Evolutionary conservation across 2,888 invertebrate species (phyloP), one percentile per base, ranked within the genome.

Genomic region (Dysmachus trigonus): DNA sequence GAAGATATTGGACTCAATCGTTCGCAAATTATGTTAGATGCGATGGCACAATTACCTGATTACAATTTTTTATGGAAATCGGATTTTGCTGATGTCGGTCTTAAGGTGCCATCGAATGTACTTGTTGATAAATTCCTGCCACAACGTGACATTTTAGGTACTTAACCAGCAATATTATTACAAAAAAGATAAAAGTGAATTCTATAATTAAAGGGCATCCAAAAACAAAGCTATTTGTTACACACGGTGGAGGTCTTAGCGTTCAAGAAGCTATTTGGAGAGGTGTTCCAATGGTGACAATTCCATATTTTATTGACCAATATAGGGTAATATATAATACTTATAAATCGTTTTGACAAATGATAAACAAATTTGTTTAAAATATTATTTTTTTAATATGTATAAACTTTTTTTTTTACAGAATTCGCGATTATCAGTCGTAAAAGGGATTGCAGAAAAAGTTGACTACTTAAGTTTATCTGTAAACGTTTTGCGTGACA

Each of bases 101-200:
- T 87, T 0, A 89, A 90, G 8, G 88, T 91, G 33, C 92, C 93
- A 0, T 85, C 89, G 5, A 93, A 94, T 88, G 90, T 94, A 0
- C 89, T 92, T 87, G 88, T 92, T 1, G 90, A 89, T 76, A 91
- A 91, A 47, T 94, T 93, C 93, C 87, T 93, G 38, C 93, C 94
- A 0, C 93, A 94, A 87, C 92, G 91, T 85, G 93, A 93, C 88
- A 90, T 94, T 81, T 88, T 94, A n/a, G 91, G 93, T 93, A 88
- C 90, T 15, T 47, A n/a, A n/a, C 7, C 91, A 47, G 6, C 6
- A 6, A 6, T 47, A 41, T 76, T 8, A 33, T 18, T 1, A 62
- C 0, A 41, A 35, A 22, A 33, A 81, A 38, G 53, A n/a, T 10
- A 38, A 83, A 5, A 33, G 15, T 31, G 15, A 13, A 22, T n/a